Evolutionary conservation across 2,113 vertebrate genomes (phyloP).

Genomic region (Micromys minutus): DNA sequence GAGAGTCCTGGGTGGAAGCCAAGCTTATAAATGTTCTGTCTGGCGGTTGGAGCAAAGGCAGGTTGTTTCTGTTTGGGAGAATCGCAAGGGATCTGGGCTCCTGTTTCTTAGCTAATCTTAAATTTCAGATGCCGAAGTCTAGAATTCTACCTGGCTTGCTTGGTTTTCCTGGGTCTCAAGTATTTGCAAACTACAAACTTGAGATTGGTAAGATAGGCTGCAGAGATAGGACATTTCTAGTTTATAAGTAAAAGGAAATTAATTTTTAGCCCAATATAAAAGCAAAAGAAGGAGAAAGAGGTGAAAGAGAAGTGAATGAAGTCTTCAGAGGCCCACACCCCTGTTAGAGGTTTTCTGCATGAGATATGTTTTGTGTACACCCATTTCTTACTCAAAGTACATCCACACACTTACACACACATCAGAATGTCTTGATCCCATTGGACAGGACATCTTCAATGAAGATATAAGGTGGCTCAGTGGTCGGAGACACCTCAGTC

Average conservation of each 20-base stretch:
- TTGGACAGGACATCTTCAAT: not conserved
- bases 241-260: conserved; percentile 18
- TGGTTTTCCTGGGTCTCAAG: not conserved
- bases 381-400: not conserved
- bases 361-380: not conserved
- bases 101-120: not conserved
- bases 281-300: not conserved
- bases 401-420: not conserved
- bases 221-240: not conserved
- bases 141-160: not conserved
- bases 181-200: not conserved
- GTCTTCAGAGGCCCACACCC: not conserved
- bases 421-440: not conserved
- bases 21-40: not conserved
- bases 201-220: not conserved
- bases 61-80: not conserved
- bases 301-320: not conserved
- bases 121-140: not conserved
- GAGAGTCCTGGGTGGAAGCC: not conserved
- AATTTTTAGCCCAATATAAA: conserved; percentile 12
- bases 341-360: not conserved
- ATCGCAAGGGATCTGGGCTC: not conserved
- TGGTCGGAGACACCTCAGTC: not conserved
- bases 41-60: not conserved
- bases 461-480: too few species aligned